A percentile compares a stretch with the other conserved stretches of the same genome.
Evolutionary conservation across 1,140 invertebrate species (phyloP).

Genomic region (Meloidogyne exigua): DNA sequence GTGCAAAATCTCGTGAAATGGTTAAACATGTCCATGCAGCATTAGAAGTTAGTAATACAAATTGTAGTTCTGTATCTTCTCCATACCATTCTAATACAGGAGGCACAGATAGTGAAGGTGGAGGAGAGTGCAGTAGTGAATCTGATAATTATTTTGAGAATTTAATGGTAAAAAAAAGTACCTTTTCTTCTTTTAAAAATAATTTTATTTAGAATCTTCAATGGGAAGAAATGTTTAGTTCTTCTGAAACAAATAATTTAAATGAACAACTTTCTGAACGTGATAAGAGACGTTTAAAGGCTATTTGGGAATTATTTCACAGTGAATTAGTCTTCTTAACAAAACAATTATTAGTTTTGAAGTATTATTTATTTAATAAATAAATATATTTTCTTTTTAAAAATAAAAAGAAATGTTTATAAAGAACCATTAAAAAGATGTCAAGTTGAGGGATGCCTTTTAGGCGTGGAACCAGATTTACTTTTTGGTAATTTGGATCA

Average conservation of each 20-base stretch:
- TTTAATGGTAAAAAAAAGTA: not conserved
- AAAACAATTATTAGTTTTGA: slow-evolving; percentile 74
- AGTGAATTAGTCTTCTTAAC: slow-evolving; percentile 73
- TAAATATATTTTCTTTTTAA: slow-evolving; percentile 15
- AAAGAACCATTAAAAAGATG: slow-evolving; percentile 75
- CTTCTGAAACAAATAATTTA: slow-evolving; percentile 45
- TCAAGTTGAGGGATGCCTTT: slow-evolving; percentile 73
- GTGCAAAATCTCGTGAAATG: slow-evolving; percentile 59
- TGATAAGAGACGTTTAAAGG: slow-evolving; percentile 64
- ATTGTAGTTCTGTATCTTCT: not conserved
- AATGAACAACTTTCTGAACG: slow-evolving; percentile 30
- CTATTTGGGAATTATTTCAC: slow-evolving; percentile 75
- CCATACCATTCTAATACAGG: not conserved
- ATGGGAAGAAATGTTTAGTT: slow-evolving; percentile 66
- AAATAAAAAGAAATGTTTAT: slow-evolving; percentile 71
- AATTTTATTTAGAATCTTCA: slow-evolving; percentile 64
- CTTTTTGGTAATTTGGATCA: slow-evolving; percentile 75
- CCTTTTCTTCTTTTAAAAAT: slow-evolving; percentile 13
- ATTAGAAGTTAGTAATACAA: slow-evolving; percentile 39
- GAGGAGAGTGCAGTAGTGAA: not conserved
- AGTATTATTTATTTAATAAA: slow-evolving; percentile 64
- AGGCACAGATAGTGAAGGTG: not conserved
- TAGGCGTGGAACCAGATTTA: slow-evolving; percentile 73
- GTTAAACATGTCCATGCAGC: slow-evolving; percentile 62
- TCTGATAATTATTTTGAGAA: not conserved